Conservation (phyloP, 2,113 vertebrate species). For the Lophochroa leadbeateri region DNA sequence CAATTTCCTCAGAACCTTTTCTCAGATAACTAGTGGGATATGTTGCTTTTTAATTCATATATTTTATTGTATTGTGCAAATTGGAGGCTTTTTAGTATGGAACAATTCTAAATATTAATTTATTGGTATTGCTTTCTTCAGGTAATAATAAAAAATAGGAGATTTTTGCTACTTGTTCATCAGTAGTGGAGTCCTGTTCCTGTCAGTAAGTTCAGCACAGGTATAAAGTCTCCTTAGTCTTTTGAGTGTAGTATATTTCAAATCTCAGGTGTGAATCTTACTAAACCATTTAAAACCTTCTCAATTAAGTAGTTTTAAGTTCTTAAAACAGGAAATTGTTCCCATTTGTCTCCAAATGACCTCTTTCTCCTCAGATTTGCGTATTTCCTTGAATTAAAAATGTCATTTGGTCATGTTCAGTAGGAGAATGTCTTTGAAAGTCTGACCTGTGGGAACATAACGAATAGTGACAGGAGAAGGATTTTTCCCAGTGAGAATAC, state of each 20-base stretch:
- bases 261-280: not conserved
- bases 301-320: conserved; percentile 33
- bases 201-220: not conserved
- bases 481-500: conserved; percentile 65
- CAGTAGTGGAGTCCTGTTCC: not conserved
- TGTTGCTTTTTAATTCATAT: not conserved
- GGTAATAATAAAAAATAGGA: not conserved
- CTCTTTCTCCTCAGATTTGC: conserved; percentile 39
- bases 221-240: not conserved
- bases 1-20: not conserved
- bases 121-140: not conserved
- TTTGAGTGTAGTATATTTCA: not conserved
- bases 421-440: conserved; percentile 54
- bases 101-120: not conserved
- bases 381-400: conserved; percentile 58
- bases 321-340: conserved; percentile 6
- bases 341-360: conserved; percentile 39
- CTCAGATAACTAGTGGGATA: not conserved
- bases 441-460: conserved; percentile 52
- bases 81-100: not conserved
- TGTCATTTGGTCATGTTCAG: conserved; percentile 52
- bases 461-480: conserved; percentile 60
- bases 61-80: not conserved
- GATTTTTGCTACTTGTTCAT: not conserved
- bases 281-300: not conserved